Evolutionary conservation across 53 echinoderm and acorn worm genomes (phyloP).

Genomic region (Luidia sarsii): DNA sequence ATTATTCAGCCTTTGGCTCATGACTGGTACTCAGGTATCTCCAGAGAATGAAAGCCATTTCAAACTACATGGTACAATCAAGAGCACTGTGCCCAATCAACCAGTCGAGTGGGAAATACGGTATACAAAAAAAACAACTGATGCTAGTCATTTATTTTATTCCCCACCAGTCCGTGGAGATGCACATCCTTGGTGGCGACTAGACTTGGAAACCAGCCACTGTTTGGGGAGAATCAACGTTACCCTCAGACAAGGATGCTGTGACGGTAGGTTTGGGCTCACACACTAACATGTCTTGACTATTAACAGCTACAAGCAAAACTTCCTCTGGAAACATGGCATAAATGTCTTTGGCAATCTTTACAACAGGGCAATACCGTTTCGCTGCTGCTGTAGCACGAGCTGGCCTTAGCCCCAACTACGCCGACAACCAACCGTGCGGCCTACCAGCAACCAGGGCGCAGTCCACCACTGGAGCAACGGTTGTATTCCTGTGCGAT

Average conservation of each 20-base stretch:
- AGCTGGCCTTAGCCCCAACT: background rate
- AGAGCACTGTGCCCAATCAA: too few relatives aligned
- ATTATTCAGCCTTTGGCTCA: too few relatives aligned
- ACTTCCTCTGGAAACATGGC: too few relatives aligned
- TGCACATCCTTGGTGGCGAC: constrained; percentile 19
- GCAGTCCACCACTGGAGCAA: constrained; percentile 4
- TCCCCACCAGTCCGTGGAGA: background rate
- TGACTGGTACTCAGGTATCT: too few relatives aligned
- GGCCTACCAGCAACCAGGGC: constrained; percentile 5
- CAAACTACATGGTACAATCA: too few relatives aligned
- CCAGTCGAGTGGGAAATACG: too few relatives aligned
- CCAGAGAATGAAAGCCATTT: too few relatives aligned
- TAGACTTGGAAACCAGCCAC: background rate
- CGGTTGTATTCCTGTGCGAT: background rate
- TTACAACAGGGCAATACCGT: background rate
- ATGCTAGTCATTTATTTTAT: too few relatives aligned
- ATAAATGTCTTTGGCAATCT: too few relatives aligned
- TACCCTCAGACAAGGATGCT: background rate
- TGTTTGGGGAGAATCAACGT: constrained; percentile 1
- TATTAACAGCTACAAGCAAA: too few relatives aligned
- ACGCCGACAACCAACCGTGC: background rate
- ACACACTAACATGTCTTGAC: too few relatives aligned
- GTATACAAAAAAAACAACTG: too few relatives aligned
- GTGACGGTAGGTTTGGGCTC: background rate
- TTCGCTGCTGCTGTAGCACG: background rate